Conservation (phyloP, 2,888 invertebrate species). For the Dryadula phaetusa region DNA sequence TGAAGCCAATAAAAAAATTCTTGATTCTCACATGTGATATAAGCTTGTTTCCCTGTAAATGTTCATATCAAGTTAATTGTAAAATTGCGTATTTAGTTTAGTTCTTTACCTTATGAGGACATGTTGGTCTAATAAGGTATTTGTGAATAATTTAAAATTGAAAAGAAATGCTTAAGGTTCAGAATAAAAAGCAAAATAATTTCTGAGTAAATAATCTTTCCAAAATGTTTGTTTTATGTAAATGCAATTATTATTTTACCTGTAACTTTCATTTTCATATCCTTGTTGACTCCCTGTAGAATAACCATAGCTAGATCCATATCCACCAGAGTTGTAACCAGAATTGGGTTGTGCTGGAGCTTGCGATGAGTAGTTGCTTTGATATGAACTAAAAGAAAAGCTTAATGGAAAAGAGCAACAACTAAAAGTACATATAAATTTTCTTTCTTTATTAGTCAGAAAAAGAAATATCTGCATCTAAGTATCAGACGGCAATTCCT, state of each 20-base stretch:
- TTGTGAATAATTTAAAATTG: no score
- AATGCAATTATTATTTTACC: constrained; percentile 55
- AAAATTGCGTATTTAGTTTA: no score
- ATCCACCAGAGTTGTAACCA: constrained; percentile 67
- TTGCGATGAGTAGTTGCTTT: constrained; percentile 67
- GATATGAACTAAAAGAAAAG: constrained; percentile 65
- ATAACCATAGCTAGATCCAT: constrained; percentile 71
- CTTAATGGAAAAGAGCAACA: neutral
- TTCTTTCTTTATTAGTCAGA: constrained; percentile 55
- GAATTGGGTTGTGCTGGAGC: constrained; percentile 60
- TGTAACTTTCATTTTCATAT: constrained; percentile 74
- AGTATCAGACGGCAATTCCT: constrained; percentile 82
- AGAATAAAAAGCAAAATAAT: no score
- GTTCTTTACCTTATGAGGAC: no score
- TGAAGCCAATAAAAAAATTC: no score
- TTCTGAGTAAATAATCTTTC: no score
- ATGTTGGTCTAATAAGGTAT: no score
- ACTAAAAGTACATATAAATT: constrained; percentile 1
- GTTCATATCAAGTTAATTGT: no score
- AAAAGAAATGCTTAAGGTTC: no score
- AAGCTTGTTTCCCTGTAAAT: no score
- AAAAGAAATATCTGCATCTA: constrained; percentile 70
- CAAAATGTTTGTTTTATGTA: no score
- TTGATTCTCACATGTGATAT: no score
- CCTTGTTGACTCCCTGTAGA: constrained; percentile 70